Percentiles rank a stretch among this genome's conserved stretches.
Evolutionary conservation across 2,113 vertebrate species (phyloP).

Genomic region (Sturnus vulgaris): DNA sequence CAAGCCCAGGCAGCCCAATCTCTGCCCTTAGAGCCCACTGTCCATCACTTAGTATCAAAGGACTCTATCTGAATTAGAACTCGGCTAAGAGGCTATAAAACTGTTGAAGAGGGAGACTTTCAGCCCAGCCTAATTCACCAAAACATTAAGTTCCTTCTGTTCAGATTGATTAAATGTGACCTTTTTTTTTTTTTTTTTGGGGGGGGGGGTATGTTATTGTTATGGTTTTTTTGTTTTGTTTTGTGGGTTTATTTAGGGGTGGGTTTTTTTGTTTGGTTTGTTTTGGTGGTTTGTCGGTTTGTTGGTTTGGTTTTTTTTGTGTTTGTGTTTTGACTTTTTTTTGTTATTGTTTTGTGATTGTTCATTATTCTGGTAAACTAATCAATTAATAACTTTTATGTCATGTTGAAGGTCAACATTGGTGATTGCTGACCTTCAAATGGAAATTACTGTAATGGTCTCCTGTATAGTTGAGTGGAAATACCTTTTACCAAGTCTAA

Average conservation of each 20-base stretch:
- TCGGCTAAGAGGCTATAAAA: background rate
- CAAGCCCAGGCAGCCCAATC: background rate
- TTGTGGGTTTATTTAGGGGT: background rate
- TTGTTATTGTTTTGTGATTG: background rate
- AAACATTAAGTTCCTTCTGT: background rate
- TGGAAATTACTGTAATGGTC: background rate
- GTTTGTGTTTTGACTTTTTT: background rate
- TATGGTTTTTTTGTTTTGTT: background rate
- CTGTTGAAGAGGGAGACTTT: background rate
- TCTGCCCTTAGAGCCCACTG: background rate
- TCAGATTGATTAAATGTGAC: background rate
- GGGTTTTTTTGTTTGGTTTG: background rate
- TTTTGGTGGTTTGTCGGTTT: background rate
- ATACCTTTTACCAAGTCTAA: slow-evolving; percentile 11
- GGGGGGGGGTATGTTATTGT: too few species aligned
- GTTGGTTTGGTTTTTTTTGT: background rate
- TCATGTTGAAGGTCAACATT: background rate
- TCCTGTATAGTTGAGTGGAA: background rate
- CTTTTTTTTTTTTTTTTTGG: fast-evolving
- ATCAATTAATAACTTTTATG: background rate
- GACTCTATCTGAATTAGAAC: background rate
- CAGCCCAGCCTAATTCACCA: background rate
- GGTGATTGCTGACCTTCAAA: background rate
- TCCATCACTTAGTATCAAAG: background rate
- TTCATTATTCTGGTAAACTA: background rate